These are phyloP conservation scores for Vombatus ursinus DNA, from an alignment of 2,113 vertebrate genomes.

Conservation along the genomic window DNA sequence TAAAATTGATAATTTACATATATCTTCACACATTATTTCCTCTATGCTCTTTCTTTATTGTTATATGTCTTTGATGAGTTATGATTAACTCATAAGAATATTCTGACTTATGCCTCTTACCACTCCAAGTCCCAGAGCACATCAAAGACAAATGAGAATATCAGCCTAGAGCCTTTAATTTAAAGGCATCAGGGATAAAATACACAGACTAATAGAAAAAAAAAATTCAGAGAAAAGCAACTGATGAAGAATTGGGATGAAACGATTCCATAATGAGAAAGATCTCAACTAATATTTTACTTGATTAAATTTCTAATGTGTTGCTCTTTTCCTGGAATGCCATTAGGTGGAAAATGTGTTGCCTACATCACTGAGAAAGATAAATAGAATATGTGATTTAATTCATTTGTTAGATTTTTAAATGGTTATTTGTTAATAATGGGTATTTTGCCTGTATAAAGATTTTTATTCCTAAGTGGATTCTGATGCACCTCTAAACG, in stretches of 20 bases:
- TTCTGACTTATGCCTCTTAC: background rate
- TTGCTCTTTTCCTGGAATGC: background rate
- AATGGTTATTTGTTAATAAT: background rate
- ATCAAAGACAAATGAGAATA: background rate
- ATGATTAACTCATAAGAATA: background rate
- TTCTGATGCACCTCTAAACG: background rate
- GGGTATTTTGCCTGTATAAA: background rate
- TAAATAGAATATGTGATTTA: background rate
- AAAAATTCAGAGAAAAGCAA: background rate
- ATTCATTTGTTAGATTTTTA: background rate
- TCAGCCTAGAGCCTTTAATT: background rate
- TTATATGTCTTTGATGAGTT: background rate
- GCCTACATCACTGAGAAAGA: background rate
- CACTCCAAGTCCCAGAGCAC: background rate
- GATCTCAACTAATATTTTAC: background rate
- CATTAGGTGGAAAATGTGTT: background rate
- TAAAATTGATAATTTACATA: background rate
- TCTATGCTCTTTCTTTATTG: background rate
- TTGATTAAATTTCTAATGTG: background rate
- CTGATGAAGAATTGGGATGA: background rate
- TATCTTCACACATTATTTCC: background rate
- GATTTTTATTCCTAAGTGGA: background rate
- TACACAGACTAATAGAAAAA: background rate
- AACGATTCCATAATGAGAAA: background rate
- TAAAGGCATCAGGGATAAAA: background rate